phyloP scores from a whole-genome alignment of 92 coral and sea anemone species.

The Siderastrea radians region DNA sequence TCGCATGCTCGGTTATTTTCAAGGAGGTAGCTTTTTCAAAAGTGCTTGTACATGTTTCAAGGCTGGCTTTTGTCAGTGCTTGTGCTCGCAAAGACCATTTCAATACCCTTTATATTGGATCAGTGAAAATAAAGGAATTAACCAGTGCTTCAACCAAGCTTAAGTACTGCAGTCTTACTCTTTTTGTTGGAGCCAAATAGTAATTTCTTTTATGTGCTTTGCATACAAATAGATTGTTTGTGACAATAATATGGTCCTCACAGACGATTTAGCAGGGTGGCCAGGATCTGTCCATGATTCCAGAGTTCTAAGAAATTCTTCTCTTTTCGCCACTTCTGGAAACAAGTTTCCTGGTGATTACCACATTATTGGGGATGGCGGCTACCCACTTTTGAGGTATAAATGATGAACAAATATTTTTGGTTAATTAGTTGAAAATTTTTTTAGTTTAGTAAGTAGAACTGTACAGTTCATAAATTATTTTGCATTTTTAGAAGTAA shows the following conservation, averaged over 20 bases:
- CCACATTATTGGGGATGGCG: slow-evolving; percentile 2
- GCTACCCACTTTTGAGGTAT: not conserved
- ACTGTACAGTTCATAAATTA: not conserved
- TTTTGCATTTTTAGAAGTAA: not conserved
- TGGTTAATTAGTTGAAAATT: not conserved
- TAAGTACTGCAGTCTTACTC: too few species aligned
- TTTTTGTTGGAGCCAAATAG: too few species aligned
- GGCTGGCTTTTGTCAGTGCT: too few species aligned
- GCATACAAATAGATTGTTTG: not conserved
- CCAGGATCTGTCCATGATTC: slow-evolving; percentile 76
- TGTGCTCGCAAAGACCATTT: too few species aligned
- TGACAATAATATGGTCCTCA: slow-evolving; percentile 41
- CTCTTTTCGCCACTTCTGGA: slow-evolving; percentile 12
- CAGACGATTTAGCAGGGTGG: slow-evolving; percentile 51
- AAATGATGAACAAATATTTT: not conserved
- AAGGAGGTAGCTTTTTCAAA: too few species aligned
- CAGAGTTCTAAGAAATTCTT: slow-evolving; percentile 44
- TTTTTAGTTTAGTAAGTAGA: too few species aligned
- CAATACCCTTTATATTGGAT: too few species aligned
- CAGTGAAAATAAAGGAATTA: too few species aligned
- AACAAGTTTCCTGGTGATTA: slow-evolving; percentile 36
- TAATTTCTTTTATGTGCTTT: too few species aligned
- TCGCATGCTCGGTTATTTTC: too few species aligned
- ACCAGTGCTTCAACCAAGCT: too few species aligned
- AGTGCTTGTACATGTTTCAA: too few species aligned